A percentile compares a stretch with the other conserved stretches of the same genome.
Conservation (phyloP, 2,113 vertebrate species). For the Terrapene triunguis region DNA sequence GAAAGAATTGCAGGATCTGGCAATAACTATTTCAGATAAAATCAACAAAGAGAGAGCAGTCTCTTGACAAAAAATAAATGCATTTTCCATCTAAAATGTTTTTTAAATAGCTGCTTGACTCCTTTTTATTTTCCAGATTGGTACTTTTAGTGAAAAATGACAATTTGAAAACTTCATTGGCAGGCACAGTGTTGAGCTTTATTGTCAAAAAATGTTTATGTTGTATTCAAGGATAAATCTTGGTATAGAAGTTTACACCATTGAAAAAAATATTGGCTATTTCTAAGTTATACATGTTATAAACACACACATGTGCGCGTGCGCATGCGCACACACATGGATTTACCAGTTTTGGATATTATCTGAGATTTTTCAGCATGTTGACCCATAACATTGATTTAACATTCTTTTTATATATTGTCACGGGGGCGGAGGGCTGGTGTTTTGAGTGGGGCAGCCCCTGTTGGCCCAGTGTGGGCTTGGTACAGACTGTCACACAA, state of each 20-base stretch:
- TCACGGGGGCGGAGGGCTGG: background rate
- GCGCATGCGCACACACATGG: background rate
- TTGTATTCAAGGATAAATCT: background rate
- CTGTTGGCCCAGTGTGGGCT: too few species aligned
- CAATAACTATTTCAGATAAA: background rate
- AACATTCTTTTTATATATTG: background rate
- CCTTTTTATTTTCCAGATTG: background rate
- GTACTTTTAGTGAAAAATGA: background rate
- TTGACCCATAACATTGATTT: background rate
- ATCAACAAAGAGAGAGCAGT: background rate
- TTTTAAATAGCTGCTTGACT: background rate
- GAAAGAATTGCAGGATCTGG: background rate
- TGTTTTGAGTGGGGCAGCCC: too few species aligned
- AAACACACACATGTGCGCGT: background rate
- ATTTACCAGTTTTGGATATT: background rate
- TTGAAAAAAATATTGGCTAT: background rate
- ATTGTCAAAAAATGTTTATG: background rate
- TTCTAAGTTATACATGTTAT: background rate
- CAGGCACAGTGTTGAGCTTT: background rate
- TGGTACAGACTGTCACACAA: too few species aligned
- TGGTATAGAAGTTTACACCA: background rate
- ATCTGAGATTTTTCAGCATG: background rate
- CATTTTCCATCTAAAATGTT: background rate
- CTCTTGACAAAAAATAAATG: background rate
- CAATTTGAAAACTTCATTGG: background rate